A percentile compares a stretch with the other conserved stretches of the same genome.
Conservation (phyloP, 53 echinoderm and acorn worm species). For the Crossaster papposus region DNA sequence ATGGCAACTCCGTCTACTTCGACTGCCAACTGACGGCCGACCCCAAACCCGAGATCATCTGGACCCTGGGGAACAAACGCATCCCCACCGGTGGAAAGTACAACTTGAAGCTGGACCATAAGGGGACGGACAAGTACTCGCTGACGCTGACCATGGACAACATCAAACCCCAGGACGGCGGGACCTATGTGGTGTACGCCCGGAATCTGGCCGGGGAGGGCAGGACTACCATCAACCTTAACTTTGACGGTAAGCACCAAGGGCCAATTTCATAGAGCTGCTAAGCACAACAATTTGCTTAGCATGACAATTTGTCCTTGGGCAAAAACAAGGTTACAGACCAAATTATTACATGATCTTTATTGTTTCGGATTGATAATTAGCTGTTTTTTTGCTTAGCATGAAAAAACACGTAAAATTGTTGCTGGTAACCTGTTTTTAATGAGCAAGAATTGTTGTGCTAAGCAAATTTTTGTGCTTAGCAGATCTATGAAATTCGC, state of each 20-base stretch:
- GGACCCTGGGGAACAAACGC: constrained; percentile 69
- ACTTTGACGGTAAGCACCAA: constrained; percentile 91
- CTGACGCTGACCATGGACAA: constrained; percentile 73
- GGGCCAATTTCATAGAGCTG: too few relatives aligned
- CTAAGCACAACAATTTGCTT: background rate
- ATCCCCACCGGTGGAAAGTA: constrained; percentile 85
- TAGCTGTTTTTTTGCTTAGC: too few relatives aligned
- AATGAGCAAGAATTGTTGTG: too few relatives aligned
- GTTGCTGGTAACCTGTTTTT: too few relatives aligned
- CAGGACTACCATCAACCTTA: constrained; percentile 91
- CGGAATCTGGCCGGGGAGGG: constrained; percentile 73
- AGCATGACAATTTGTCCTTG: too few relatives aligned
- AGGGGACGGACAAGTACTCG: constrained; percentile 67
- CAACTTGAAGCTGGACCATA: constrained; percentile 65
- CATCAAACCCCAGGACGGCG: constrained; percentile 89
- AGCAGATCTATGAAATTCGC: too few relatives aligned
- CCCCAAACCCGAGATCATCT: constrained; percentile 79
- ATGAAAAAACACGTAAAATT: too few relatives aligned
- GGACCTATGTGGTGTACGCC: constrained; percentile 81
- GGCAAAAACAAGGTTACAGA: too few relatives aligned
- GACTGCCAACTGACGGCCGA: constrained; percentile 73
- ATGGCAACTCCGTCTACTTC: constrained; percentile 80
- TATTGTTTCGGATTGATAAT: too few relatives aligned
- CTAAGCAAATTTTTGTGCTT: too few relatives aligned
- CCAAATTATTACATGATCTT: too few relatives aligned